These are phyloP conservation scores for Habropoda laboriosa DNA, from an alignment of 1,140 invertebrate genomes.

Conservation along the genomic window DNA sequence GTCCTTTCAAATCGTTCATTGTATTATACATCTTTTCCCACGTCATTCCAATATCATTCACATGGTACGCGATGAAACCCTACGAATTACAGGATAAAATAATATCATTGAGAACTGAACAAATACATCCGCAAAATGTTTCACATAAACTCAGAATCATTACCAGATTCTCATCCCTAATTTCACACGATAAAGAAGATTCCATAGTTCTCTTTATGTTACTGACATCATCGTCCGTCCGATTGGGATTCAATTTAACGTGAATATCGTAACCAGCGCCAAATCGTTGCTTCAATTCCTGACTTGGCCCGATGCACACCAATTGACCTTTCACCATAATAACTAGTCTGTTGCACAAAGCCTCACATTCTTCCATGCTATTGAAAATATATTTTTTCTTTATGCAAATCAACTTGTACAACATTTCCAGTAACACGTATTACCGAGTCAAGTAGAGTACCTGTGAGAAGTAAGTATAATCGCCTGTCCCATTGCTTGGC, in stretches of 20 bases:
- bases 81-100: slow-evolving; percentile 48
- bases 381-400: slow-evolving; percentile 18
- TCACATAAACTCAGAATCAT: slow-evolving; percentile 8
- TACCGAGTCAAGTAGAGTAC: slow-evolving; percentile 63
- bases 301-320: slow-evolving; percentile 86
- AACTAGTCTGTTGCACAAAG: slow-evolving; percentile 90
- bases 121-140: not conserved
- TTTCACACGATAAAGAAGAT: slow-evolving; percentile 71
- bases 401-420: not conserved
- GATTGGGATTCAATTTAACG: slow-evolving; percentile 74
- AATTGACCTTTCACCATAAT: slow-evolving; percentile 94
- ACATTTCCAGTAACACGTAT: slow-evolving; percentile 3
- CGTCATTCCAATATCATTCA: slow-evolving; percentile 71
- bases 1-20: slow-evolving; percentile 75
- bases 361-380: slow-evolving; percentile 96
- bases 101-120: not conserved
- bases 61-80: slow-evolving; percentile 78
- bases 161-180: slow-evolving; percentile 77
- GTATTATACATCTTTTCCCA: slow-evolving; percentile 79
- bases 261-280: slow-evolving; percentile 82
- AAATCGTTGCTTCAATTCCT: slow-evolving; percentile 86
- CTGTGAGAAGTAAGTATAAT: slow-evolving; percentile 91
- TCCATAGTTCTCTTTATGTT: slow-evolving; percentile 74
- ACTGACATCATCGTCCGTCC: slow-evolving; percentile 56
- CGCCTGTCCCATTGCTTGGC: slow-evolving; percentile 85